Evolutionary conservation across 2,888 invertebrate species (phyloP).

Genomic region (Tholera decimalis): DNA sequence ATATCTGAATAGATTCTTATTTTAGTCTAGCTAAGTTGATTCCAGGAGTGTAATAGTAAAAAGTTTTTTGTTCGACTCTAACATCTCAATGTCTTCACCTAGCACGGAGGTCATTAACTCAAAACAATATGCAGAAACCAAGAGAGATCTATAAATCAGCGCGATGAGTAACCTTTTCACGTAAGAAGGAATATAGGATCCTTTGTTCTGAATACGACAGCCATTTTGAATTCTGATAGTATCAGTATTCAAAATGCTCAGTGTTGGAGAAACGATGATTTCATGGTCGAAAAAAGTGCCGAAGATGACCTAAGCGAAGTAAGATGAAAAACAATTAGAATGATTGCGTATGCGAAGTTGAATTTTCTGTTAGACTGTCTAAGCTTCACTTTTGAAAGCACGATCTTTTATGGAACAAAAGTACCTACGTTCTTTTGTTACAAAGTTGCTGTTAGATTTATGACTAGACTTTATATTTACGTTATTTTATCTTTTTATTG

Average conservation of each 20-base stretch:
- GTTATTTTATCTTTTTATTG: neutral
- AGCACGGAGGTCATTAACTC: constrained; percentile 30
- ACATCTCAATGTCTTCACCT: neutral
- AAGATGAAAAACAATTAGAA: constrained; percentile 26
- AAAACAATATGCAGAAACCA: neutral
- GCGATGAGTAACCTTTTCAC: constrained; percentile 35
- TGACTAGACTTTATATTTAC: neutral
- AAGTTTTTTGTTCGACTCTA: neutral
- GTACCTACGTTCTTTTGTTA: neutral
- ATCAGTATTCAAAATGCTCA: constrained; percentile 50
- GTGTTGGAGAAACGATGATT: constrained; percentile 56
- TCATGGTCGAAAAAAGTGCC: constrained; percentile 55
- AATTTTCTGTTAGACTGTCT: neutral
- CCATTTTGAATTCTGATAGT: constrained; percentile 36
- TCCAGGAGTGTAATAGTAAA: neutral
- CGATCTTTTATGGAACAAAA: neutral
- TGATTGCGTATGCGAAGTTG: neutral
- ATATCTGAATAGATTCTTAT: no score
- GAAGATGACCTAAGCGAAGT: constrained; percentile 51
- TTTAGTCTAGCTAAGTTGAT: no score
- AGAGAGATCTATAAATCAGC: constrained; percentile 34
- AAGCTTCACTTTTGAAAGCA: neutral
- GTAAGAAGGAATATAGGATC: constrained; percentile 22
- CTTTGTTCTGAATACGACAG: constrained; percentile 45
- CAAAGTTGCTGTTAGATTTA: neutral